Conservation (phyloP, 2,797 vertebrate genomes). For the Ficedula albicollis region DNA sequence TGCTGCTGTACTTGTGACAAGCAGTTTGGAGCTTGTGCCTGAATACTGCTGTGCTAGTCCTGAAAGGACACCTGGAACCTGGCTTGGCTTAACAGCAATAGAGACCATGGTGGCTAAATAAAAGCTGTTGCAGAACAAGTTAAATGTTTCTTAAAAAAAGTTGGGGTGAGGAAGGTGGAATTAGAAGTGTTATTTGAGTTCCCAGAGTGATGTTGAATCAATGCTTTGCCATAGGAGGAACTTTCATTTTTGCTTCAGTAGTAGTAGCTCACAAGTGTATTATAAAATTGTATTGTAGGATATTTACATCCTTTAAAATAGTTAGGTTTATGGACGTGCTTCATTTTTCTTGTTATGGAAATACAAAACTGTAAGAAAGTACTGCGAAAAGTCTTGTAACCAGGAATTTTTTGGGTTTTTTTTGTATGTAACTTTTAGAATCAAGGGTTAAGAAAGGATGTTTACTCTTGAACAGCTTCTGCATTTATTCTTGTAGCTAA, state of each 20-base stretch:
- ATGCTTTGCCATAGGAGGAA: neutral
- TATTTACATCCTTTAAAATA: neutral
- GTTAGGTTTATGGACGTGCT: neutral
- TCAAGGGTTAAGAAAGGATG: neutral
- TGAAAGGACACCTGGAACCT: neutral
- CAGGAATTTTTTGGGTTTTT: neutral
- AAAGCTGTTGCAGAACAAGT: neutral
- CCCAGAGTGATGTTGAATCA: neutral
- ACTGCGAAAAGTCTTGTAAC: neutral
- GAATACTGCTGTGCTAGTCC: neutral
- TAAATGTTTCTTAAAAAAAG: neutral
- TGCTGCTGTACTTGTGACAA: neutral
- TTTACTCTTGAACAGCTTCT: neutral
- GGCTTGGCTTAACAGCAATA: neutral
- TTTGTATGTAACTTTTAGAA: neutral
- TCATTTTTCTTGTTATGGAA: neutral
- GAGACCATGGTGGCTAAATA: neutral
- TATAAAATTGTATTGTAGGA: neutral
- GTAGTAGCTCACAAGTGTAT: neutral
- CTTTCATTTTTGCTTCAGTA: neutral
- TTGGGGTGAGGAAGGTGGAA: fast-evolving
- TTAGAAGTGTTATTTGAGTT: neutral
- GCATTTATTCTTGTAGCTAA: neutral
- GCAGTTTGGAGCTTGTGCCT: neutral
- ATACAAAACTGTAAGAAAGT: neutral